Evolutionary conservation across 2,888 invertebrate genomes (phyloP).

Genomic region (Tetramorium bicarinatum): DNA sequence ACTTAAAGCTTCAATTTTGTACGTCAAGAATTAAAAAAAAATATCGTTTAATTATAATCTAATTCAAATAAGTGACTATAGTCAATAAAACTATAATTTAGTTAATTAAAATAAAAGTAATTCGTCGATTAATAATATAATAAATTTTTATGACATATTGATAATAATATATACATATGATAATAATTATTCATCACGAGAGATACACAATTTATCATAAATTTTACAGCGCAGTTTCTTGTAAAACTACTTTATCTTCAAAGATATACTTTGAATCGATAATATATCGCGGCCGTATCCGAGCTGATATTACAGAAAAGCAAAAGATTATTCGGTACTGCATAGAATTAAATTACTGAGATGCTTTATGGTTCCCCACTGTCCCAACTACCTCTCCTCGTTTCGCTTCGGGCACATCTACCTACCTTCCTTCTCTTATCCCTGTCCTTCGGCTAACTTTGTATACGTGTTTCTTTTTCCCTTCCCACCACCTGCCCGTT

Average conservation of each 20-base stretch:
- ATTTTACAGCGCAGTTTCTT: neutral
- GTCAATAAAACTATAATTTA: neutral
- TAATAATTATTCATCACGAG: neutral
- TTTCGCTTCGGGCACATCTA: conserved; percentile 61
- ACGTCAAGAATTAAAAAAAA: neutral
- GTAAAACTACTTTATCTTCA: conserved; percentile 16
- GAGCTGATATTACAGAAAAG: conserved; percentile 68
- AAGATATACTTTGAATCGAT: conserved; percentile 26
- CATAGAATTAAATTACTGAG: conserved; percentile 78
- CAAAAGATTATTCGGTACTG: conserved; percentile 61
- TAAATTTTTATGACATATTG: neutral
- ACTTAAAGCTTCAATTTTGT: neutral
- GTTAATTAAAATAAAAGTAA: neutral
- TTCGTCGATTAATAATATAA: neutral
- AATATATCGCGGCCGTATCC: conserved; percentile 18
- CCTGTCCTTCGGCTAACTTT: conserved; percentile 64
- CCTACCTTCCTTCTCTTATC: conserved; percentile 46
- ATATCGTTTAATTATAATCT: neutral
- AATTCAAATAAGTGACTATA: neutral
- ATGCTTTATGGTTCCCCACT: conserved; percentile 69
- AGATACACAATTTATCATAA: neutral
- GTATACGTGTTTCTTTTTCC: conserved; percentile 70
- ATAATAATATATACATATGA: neutral
- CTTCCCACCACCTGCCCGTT: conserved; percentile 68
- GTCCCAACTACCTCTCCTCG: conserved; percentile 68